Evolutionary conservation across 1,140 invertebrate genomes (phyloP).

Genomic region (Drosophila bocki): DNA sequence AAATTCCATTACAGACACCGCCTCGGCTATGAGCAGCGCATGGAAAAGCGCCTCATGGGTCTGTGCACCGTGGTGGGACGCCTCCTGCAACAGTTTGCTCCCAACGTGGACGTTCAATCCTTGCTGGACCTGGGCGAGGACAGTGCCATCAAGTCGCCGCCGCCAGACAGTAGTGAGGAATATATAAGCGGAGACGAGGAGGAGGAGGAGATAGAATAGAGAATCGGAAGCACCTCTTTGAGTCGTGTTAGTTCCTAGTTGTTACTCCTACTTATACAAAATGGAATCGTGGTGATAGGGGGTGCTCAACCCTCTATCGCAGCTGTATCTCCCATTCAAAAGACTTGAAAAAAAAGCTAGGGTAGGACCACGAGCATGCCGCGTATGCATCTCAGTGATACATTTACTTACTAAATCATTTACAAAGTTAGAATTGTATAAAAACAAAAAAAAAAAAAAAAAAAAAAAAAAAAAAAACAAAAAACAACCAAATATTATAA

Average conservation of each 20-base stretch:
- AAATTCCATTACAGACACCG: constrained; percentile 56
- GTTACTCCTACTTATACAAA: constrained; percentile 2
- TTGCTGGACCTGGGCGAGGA: constrained; percentile 43
- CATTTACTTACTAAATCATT: not conserved
- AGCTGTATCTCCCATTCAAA: not conserved
- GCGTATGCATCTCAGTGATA: too few species aligned
- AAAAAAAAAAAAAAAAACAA: too few species aligned
- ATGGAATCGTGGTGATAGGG: not conserved
- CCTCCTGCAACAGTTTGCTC: constrained; percentile 59
- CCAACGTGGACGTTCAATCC: constrained; percentile 53
- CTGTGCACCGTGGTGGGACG: constrained; percentile 64
- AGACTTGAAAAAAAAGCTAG: constrained; percentile 11
- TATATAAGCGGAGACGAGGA: not conserved
- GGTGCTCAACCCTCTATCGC: not conserved
- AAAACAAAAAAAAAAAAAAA: too few species aligned
- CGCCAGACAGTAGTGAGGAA: constrained; percentile 28
- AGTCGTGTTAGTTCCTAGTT: constrained; percentile 23
- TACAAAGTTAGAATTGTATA: not conserved
- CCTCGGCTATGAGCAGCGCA: constrained; percentile 66
- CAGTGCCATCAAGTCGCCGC: constrained; percentile 12
- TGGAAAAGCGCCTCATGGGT: constrained; percentile 66
- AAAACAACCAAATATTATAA: too few species aligned
- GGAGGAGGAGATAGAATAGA: not conserved
- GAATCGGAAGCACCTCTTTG: not conserved
- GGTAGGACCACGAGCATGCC: not conserved